Conservation (phyloP, 2,888 invertebrate genomes). For the Phalera bucephala region DNA sequence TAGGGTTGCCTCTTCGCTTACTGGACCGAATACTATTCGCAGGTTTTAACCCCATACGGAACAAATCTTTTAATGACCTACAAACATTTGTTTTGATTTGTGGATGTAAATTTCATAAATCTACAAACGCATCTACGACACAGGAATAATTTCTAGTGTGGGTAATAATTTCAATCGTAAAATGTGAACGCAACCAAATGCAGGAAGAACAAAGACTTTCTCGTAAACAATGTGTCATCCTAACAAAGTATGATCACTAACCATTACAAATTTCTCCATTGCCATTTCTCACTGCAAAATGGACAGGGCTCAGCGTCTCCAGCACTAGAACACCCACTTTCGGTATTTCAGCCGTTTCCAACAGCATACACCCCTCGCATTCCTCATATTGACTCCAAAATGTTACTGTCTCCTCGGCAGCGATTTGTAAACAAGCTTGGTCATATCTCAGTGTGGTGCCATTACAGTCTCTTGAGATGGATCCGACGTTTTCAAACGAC, state of each 20-base stretch:
- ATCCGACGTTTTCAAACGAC: slow-evolving; percentile 71
- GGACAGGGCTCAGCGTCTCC: slow-evolving; percentile 60
- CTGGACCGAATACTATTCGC: too few relatives aligned
- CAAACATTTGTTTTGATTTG: too few relatives aligned
- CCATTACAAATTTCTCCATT: slow-evolving; percentile 65
- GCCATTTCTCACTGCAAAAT: slow-evolving; percentile 49
- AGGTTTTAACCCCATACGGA: too few relatives aligned
- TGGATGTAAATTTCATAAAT: too few relatives aligned
- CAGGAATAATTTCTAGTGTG: too few relatives aligned
- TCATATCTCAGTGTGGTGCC: slow-evolving; percentile 57
- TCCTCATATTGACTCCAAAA: slow-evolving; percentile 75
- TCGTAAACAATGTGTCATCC: slow-evolving; percentile 13
- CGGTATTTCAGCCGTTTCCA: slow-evolving; percentile 41
- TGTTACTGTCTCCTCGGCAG: slow-evolving; percentile 47
- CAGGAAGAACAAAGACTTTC: slow-evolving; percentile 24
- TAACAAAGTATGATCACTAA: slow-evolving; percentile 28
- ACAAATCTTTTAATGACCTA: too few relatives aligned
- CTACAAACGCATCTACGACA: too few relatives aligned
- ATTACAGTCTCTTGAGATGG: slow-evolving; percentile 60
- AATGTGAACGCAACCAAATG: too few relatives aligned
- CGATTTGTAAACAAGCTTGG: slow-evolving; percentile 72
- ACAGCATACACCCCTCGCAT: slow-evolving; percentile 65
- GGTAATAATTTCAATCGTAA: too few relatives aligned
- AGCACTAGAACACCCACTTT: slow-evolving; percentile 46
- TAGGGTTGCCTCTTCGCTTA: too few relatives aligned